These are phyloP conservation scores for Incurvaria masculella DNA, from an alignment of 2,888 invertebrate species.

Conservation along the genomic window DNA sequence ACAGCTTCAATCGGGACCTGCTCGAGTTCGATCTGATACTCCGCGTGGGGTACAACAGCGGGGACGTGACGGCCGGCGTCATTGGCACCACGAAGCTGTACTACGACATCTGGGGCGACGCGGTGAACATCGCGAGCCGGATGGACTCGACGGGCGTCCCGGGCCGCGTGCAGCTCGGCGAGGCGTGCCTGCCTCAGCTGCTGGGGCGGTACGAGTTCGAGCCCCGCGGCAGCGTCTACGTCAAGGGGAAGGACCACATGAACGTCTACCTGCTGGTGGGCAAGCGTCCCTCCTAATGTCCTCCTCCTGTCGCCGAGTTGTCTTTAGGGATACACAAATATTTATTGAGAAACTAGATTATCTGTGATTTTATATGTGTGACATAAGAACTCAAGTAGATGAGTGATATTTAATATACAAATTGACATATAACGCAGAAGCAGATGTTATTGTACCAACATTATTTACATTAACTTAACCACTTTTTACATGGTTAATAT, in stretches of 20 bases:
- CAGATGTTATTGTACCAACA: neutral
- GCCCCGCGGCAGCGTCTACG: conserved; percentile 89
- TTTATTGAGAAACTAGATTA: conserved; percentile 35
- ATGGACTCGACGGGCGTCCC: conserved; percentile 97
- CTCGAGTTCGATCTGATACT: conserved; percentile 86
- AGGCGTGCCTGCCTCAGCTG: conserved; percentile 69
- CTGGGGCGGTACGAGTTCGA: conserved; percentile 80
- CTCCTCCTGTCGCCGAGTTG: too few relatives aligned
- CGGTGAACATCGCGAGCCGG: conserved; percentile 94
- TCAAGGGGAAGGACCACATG: conserved; percentile 97
- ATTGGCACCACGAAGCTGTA: conserved; percentile 95
- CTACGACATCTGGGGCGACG: conserved; percentile 99
- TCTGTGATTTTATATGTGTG: conserved; percentile 38
- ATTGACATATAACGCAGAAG: neutral
- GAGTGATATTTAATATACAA: neutral
- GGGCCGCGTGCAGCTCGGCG: conserved; percentile 80
- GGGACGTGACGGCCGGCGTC: conserved; percentile 95
- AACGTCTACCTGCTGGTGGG: conserved; percentile 74
- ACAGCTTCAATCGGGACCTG: conserved; percentile 85
- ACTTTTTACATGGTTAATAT: neutral
- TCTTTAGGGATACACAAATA: conserved; percentile 26
- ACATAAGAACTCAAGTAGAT: neutral
- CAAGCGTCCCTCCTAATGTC: conserved; percentile 33
- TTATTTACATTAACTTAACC: neutral
- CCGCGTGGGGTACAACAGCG: conserved; percentile 87